phyloP scores from a whole-genome alignment of 2,888 invertebrate species.

The Idaea straminata region DNA sequence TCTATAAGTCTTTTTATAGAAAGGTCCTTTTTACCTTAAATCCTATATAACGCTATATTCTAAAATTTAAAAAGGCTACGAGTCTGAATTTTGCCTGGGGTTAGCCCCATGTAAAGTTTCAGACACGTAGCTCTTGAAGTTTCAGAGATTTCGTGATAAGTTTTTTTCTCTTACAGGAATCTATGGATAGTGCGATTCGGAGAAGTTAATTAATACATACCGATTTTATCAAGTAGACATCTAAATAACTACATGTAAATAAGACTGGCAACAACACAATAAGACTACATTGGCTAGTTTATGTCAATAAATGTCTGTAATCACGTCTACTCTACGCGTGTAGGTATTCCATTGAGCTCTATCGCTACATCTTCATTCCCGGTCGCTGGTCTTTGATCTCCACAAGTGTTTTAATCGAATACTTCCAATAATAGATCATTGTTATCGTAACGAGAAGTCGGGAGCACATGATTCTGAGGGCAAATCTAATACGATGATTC shows the following conservation, averaged over 20 bases:
- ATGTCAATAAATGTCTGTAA: constrained; percentile 6
- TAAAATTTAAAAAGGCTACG: too few species aligned
- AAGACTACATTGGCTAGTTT: neutral
- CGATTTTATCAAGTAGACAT: neutral
- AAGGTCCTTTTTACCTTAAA: too few species aligned
- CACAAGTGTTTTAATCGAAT: constrained; percentile 68
- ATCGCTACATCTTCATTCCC: constrained; percentile 36
- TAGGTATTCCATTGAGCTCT: constrained; percentile 44
- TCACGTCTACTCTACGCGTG: constrained; percentile 40
- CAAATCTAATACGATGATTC: constrained; percentile 25
- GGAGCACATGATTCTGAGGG: neutral
- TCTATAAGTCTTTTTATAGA: too few species aligned
- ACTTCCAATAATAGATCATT: constrained; percentile 52
- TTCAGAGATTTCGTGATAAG: too few species aligned
- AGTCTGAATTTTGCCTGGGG: too few species aligned
- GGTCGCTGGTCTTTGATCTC: constrained; percentile 47
- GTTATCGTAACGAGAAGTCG: constrained; percentile 39
- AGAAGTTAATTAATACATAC: too few species aligned
- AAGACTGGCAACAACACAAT: neutral
- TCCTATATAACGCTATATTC: too few species aligned
- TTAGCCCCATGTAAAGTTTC: too few species aligned
- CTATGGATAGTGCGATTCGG: too few species aligned
- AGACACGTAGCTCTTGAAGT: too few species aligned
- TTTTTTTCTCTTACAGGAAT: too few species aligned
- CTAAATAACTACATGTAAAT: neutral